Conservation (phyloP, 1,140 invertebrate genomes). For the Drosophila guanche region DNA sequence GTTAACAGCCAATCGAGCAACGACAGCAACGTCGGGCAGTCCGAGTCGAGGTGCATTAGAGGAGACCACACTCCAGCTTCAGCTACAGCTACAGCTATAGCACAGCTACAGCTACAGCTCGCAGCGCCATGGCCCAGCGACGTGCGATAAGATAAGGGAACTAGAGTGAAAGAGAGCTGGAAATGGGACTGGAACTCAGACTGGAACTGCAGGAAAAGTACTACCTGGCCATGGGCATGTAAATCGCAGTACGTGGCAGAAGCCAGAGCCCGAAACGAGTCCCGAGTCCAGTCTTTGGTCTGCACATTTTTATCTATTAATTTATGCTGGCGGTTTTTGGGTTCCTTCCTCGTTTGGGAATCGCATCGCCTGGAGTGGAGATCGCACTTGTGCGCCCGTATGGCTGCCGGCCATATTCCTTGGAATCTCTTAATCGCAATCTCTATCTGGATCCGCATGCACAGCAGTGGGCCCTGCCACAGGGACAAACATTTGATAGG, state of each 20-base stretch:
- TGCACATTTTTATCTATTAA: slow-evolving; percentile 78
- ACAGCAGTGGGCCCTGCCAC: slow-evolving; percentile 47
- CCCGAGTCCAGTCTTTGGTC: slow-evolving; percentile 28
- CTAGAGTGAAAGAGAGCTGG: slow-evolving; percentile 10
- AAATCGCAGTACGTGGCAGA: slow-evolving; percentile 51
- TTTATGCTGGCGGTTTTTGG: slow-evolving; percentile 72
- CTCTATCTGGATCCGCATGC: slow-evolving; percentile 34
- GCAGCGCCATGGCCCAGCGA: slow-evolving; percentile 16
- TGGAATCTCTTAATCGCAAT: slow-evolving; percentile 38
- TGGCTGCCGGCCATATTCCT: slow-evolving; percentile 26
- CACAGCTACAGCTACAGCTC: slow-evolving; percentile 28
- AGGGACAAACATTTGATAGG: slow-evolving; percentile 66
- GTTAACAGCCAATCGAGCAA: slow-evolving; percentile 59
- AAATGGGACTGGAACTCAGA: slow-evolving; percentile 20
- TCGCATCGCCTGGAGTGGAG: slow-evolving; percentile 36
- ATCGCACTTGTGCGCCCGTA: slow-evolving; percentile 54
- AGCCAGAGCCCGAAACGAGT: slow-evolving; percentile 17
- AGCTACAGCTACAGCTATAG: slow-evolving; percentile 22
- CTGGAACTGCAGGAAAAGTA: slow-evolving; percentile 8
- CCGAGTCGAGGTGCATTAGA: slow-evolving; percentile 37
- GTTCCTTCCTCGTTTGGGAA: slow-evolving; percentile 56
- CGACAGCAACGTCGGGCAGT: slow-evolving; percentile 16
- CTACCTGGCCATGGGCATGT: slow-evolving; percentile 35
- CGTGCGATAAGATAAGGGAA: slow-evolving; percentile 59
- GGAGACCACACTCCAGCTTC: slow-evolving; percentile 11